These are phyloP conservation scores for Atta cephalotes DNA, from an alignment of 1,140 invertebrate species.

Conservation along the genomic window DNA sequence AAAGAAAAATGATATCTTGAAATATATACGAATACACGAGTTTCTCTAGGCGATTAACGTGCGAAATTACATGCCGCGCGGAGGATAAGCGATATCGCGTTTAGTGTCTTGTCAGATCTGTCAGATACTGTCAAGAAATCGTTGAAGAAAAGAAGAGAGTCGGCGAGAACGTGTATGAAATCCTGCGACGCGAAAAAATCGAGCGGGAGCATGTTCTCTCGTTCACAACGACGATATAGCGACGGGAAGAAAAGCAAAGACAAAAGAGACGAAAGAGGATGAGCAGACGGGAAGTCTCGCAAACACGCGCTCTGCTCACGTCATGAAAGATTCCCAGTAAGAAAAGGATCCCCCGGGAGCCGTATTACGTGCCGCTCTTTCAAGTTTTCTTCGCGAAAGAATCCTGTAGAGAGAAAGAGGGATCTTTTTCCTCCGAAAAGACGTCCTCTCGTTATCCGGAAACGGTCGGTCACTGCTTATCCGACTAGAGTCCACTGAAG, in stretches of 20 bases:
- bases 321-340: slow-evolving; percentile 63
- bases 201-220: slow-evolving; percentile 24
- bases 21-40: slow-evolving; percentile 9
- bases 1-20: slow-evolving; percentile 46
- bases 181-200: slow-evolving; percentile 46
- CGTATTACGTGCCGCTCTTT: slow-evolving; percentile 70
- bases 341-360: slow-evolving; percentile 69
- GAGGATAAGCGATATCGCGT: slow-evolving; percentile 8
- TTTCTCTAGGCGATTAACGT: slow-evolving; percentile 38
- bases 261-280: slow-evolving; percentile 27
- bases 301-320: slow-evolving; percentile 64
- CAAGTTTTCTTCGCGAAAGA: slow-evolving; percentile 69
- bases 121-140: slow-evolving; percentile 28
- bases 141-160: background rate
- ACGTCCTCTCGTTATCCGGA: slow-evolving; percentile 73
- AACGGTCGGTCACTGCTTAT: slow-evolving; percentile 79
- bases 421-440: slow-evolving; percentile 64
- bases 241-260: slow-evolving; percentile 21
- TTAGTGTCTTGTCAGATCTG: slow-evolving; percentile 8
- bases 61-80: slow-evolving; percentile 33
- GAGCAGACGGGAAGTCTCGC: slow-evolving; percentile 41
- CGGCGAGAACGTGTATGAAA: slow-evolving; percentile 17
- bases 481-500: slow-evolving; percentile 46
- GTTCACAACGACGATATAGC: slow-evolving; percentile 31
- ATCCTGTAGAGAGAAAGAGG: slow-evolving; percentile 34